Evolutionary conservation across 2,113 vertebrate species (phyloP), one percentile per base, ranked within the genome.

Genomic region (Rutilus rutilus): DNA sequence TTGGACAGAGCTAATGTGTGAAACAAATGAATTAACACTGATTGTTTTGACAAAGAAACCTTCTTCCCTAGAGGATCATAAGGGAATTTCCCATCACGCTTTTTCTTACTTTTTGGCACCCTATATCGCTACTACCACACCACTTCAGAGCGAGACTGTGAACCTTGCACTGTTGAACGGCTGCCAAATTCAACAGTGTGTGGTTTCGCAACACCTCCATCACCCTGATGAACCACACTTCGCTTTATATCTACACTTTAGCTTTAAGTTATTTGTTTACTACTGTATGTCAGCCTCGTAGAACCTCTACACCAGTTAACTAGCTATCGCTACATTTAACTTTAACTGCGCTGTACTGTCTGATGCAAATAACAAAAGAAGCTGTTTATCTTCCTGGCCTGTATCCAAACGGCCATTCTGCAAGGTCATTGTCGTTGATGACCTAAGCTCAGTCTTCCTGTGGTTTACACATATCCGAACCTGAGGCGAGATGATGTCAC

Each of bases 391-490:
- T 23, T 25, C 15, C 39, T 81, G 59, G 78, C 78, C 59, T 81
- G 33, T 45, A n/a, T 54, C 78, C 78, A 81, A 62, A 81, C 15
- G 45, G 19, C 21, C 19, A 30, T 79, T 81, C 15, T 6, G 19
- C 78, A 64, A 81, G 59, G 59, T 81, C 59, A 62, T 81, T 81
- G 78, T 25, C 0, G 6, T 45, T 14, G 39, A 81, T 81, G 78
- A 81, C 78, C 39, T 81, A 65, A 81, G 36, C 36, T 25, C 78
- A 81, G 59, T 64, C 25, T 78, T 78, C 78, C 50, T 78, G 75
- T 21, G 59, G 36, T 65, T 62, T 80, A 60, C 57, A 77, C 47
- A 76, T 14, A 81, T 27, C n/a, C 39, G 45, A 81, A 47, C 39
- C 39, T 64, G 39, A 64, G 59, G 7, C 36, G 12, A 23, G 36